Conservation (phyloP, 2,113 vertebrate species). For the Tiliqua scincoides region DNA sequence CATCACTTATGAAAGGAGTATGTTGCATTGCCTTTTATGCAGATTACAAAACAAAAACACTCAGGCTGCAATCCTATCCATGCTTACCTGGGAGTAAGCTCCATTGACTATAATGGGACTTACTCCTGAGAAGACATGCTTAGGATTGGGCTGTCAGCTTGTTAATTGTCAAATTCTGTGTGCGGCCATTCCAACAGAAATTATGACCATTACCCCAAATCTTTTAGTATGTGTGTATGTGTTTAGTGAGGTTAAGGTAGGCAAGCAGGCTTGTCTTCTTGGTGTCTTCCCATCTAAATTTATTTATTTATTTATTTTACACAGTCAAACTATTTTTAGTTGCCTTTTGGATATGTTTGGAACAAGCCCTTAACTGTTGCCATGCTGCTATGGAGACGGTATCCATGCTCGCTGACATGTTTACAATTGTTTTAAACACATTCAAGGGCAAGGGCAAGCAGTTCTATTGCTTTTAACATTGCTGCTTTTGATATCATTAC, state of each 20-base stretch:
- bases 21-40: background rate
- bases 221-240: conserved; percentile 1
- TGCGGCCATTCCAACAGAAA: background rate
- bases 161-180: background rate
- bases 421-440: conserved; percentile 90
- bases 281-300: conserved; percentile 62
- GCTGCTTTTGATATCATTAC: conserved; percentile 52
- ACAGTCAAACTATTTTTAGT: conserved; percentile 87
- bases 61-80: too few relatives aligned
- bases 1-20: background rate
- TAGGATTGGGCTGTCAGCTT: too few relatives aligned
- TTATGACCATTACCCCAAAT: background rate
- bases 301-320: conserved; percentile 67
- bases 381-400: conserved; percentile 92
- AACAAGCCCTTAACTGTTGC: conserved; percentile 85
- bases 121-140: too few relatives aligned
- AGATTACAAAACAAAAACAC: background rate
- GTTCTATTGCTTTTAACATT: conserved; percentile 68
- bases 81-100: too few relatives aligned
- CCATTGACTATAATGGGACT: too few relatives aligned
- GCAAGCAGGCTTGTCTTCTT: conserved; percentile 22
- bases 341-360: conserved; percentile 87
- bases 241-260: background rate
- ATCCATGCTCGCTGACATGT: conserved; percentile 88
- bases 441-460: conserved; percentile 76